A percentile compares a stretch with the other conserved stretches of the same genome.
These are phyloP conservation scores for Stegastes partitus DNA, from an alignment of 2,113 vertebrate genomes.

Conservation along the genomic window DNA sequence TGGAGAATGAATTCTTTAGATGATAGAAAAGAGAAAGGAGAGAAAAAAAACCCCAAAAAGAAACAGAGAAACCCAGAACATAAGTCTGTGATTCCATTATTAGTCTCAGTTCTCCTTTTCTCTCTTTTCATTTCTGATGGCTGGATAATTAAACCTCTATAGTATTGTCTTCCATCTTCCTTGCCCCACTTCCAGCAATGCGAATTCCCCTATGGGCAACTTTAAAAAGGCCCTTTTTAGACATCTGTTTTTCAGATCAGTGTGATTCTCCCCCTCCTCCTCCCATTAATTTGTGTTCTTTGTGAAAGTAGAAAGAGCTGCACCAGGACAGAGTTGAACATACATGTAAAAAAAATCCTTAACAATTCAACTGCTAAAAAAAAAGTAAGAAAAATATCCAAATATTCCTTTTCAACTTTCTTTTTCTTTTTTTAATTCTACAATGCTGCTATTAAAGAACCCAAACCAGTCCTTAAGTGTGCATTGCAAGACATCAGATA, in stretches of 20 bases:
- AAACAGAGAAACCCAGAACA: slow-evolving; percentile 68
- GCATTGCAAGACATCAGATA: slow-evolving; percentile 69
- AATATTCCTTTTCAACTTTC: slow-evolving; percentile 71
- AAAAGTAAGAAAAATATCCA: slow-evolving; percentile 63
- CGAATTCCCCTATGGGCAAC: slow-evolving; percentile 81
- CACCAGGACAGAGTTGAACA: slow-evolving; percentile 67
- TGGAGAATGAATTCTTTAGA: slow-evolving; percentile 83
- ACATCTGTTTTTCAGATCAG: slow-evolving; percentile 82
- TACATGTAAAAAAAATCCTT: slow-evolving; percentile 50
- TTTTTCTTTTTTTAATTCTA: slow-evolving; percentile 67
- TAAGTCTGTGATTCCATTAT: slow-evolving; percentile 80
- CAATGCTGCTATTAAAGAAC: slow-evolving; percentile 69
- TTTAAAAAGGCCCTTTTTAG: slow-evolving; percentile 79
- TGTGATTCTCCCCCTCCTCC: slow-evolving; percentile 47
- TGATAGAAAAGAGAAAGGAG: slow-evolving; percentile 66
- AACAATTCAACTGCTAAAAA: slow-evolving; percentile 61
- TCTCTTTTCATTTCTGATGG: slow-evolving; percentile 84
- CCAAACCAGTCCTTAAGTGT: slow-evolving; percentile 59
- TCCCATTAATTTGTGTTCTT: slow-evolving; percentile 81
- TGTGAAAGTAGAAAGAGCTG: slow-evolving; percentile 77
- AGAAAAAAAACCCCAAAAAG: no score
- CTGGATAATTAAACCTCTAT: slow-evolving; percentile 87
- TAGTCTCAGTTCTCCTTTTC: slow-evolving; percentile 78
- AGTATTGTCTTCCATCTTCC: slow-evolving; percentile 86
- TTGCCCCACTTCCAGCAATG: slow-evolving; percentile 83